Percentiles rank a stretch among this genome's conserved stretches.
These are phyloP conservation scores for Halcyon senegalensis DNA, from an alignment of 2,113 vertebrate species.

Conservation along the genomic window DNA sequence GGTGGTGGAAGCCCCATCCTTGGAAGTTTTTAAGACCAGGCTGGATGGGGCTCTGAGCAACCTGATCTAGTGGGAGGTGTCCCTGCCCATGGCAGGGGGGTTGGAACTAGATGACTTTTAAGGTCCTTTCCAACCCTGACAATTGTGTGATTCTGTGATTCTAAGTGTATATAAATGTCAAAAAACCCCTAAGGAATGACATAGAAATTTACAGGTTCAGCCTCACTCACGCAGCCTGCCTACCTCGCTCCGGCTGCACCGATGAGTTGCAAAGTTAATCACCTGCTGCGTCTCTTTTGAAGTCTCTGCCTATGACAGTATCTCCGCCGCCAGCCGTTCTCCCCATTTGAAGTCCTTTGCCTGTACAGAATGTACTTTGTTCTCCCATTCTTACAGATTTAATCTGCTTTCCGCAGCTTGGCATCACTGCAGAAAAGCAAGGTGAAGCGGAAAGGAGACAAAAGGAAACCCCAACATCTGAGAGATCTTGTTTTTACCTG, in stretches of 20 bases:
- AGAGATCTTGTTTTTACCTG: background rate
- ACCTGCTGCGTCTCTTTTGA: background rate
- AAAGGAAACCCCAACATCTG: background rate
- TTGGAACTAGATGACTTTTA: too few relatives aligned
- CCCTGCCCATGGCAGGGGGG: too few relatives aligned
- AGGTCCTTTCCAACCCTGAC: too few relatives aligned
- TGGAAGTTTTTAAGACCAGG: too few relatives aligned
- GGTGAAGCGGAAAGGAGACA: background rate
- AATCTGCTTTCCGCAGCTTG: background rate
- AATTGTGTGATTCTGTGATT: too few relatives aligned
- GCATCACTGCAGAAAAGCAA: background rate
- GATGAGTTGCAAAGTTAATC: background rate
- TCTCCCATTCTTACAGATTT: background rate
- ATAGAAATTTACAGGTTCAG: background rate
- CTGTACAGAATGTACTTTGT: slow-evolving; percentile 16
- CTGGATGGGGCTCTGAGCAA: too few relatives aligned
- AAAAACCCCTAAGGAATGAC: background rate
- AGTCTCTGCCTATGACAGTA: background rate
- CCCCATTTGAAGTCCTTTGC: background rate
- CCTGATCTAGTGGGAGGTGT: too few relatives aligned
- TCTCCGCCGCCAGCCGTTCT: background rate
- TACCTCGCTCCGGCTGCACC: rapidly evolving
- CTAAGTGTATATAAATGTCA: rapidly evolving
- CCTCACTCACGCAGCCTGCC: rapidly evolving
- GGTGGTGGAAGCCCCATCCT: too few relatives aligned